Evolutionary conservation across 53 echinoderm and acorn worm species (phyloP).

Genomic region (Stichopus horrens): DNA sequence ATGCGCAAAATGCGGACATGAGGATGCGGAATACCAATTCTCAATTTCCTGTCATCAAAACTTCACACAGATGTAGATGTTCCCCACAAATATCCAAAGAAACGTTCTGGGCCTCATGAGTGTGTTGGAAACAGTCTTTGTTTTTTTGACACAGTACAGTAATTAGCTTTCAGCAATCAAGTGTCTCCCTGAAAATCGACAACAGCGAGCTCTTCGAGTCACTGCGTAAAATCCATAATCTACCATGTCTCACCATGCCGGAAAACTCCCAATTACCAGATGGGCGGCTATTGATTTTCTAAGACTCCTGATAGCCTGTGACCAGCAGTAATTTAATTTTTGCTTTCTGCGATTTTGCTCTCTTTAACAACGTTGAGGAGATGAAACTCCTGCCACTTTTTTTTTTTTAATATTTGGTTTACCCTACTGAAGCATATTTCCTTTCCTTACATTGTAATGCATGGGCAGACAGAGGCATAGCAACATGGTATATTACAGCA

Average conservation of each 20-base stretch:
- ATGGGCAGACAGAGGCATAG: neutral
- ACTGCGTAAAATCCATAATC: neutral
- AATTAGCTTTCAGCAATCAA: conserved; percentile 4
- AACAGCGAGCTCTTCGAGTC: neutral
- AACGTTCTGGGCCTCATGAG: no score
- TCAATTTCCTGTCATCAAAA: no score
- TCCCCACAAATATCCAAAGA: no score
- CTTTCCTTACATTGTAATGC: neutral
- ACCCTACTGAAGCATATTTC: neutral
- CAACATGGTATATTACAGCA: neutral
- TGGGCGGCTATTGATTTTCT: conserved; percentile 32
- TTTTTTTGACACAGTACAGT: neutral
- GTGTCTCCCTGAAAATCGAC: neutral
- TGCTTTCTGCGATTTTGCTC: conserved; percentile 3
- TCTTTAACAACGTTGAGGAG: neutral
- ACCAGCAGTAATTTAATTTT: conserved; percentile 34
- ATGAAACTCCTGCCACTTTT: neutral
- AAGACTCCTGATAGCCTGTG: conserved; percentile 15
- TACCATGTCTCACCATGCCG: neutral
- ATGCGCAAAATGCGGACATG: no score
- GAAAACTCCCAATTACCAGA: conserved; percentile 36
- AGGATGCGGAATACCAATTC: no score
- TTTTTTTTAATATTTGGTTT: neutral
- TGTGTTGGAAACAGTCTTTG: neutral
- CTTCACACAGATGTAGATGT: no score